Percentiles rank a stretch among this genome's conserved stretches.
Conservation (phyloP, 2,113 vertebrate genomes). For the Centrocercus urophasianus region DNA sequence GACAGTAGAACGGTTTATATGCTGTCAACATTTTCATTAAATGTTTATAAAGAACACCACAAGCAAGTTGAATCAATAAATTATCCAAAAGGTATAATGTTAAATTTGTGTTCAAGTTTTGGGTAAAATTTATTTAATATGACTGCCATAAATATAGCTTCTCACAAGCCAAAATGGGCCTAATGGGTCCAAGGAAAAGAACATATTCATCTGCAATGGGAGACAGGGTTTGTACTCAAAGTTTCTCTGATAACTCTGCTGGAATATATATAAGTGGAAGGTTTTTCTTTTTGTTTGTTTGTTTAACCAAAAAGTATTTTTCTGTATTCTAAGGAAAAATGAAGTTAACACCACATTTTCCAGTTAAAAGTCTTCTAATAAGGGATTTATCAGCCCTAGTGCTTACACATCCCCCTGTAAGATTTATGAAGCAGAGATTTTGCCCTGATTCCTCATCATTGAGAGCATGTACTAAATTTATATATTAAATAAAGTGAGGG, state of each 20-base stretch:
- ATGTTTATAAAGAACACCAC: conserved; percentile 33
- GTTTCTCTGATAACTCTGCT: not conserved
- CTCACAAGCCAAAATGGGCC: not conserved
- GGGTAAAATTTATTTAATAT: conserved; percentile 10
- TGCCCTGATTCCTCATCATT: not conserved
- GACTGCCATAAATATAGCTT: not conserved
- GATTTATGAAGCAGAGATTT: not conserved
- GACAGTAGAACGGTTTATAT: not conserved
- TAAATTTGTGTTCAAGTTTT: conserved; percentile 5
- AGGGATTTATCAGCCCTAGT: not conserved
- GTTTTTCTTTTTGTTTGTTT: too few species aligned
- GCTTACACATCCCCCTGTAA: not conserved
- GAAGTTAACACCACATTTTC: not conserved
- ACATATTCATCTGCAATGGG: not conserved
- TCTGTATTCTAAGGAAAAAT: not conserved
- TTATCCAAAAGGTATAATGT: conserved; percentile 45
- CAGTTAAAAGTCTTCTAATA: not conserved
- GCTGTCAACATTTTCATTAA: not conserved
- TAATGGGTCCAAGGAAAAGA: not conserved
- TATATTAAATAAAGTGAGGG: not conserved
- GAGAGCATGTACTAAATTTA: not conserved
- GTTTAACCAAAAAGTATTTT: not conserved
- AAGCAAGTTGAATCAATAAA: conserved; percentile 35
- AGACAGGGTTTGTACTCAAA: not conserved
- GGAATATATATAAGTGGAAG: not conserved